Evolutionary conservation across 2,797 vertebrate species (phyloP), one percentile per base, ranked within the genome.

Genomic region (Chelon labrosus): DNA sequence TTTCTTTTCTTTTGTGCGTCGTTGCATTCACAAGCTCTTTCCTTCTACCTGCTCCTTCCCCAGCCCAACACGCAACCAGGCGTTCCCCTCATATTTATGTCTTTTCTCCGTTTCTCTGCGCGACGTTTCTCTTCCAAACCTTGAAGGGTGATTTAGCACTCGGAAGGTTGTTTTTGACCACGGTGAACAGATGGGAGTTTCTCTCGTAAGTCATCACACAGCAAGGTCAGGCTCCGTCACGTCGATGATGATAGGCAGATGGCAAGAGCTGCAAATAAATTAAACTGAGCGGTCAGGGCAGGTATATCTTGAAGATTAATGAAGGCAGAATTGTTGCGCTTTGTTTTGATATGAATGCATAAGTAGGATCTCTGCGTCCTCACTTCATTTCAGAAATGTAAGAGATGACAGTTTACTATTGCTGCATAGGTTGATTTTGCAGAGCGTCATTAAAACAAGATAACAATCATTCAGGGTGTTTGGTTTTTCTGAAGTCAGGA

Each of bases 151-250:
- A 79, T 80, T 78, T 68, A 75, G 25, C 20, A 11, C 68, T 56
- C 35, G 62, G 44, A 73, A 44, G 20, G 31, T n/a, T 55, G 19
- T 14, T 73, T 79, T 51, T 17, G 39, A 52, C 54, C 61, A 27
- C 11, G 66, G 51, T n/a, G 75, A 82, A 82, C 73, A 80, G 70
- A 86, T 75, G 67, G 31, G 73, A 57, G 63, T 80, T 83, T 69
- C 49, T 92, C 91, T 93, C 60, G 61, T 73, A 67, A 72, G 87
- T 78, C 88, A 73, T 90, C 79, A 79, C 51, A 47, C 19, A 41
- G 47, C 47, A 51, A 75, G 66, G 73, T 84, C 70, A 56, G 51
- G 49, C 44, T 70, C 17, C 62, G 75, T 82, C 72, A 70, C 16
- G 17, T 31, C 35, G 41, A n/a, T 38, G 75, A 83, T 87, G 88